Evolutionary conservation across 2,797 vertebrate species (phyloP).

Genomic region (Enteromius afrohamiltoni): DNA sequence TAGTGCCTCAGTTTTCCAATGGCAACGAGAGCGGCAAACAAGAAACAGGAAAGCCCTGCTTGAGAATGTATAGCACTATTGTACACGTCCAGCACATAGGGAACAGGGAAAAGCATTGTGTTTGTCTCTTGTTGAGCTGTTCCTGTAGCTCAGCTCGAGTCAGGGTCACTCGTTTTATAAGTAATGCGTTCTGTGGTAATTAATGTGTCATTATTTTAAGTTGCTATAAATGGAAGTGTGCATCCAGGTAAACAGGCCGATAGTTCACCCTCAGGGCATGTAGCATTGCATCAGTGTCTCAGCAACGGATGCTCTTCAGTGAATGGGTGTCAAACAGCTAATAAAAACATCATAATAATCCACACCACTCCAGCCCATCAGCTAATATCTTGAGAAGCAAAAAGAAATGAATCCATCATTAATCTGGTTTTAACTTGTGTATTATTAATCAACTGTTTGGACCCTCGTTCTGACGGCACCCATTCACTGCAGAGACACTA

Average conservation of each 20-base stretch:
- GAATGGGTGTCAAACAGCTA: not conserved
- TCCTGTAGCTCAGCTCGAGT: not conserved
- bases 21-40: not conserved
- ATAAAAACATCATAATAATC: not conserved
- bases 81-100: not conserved
- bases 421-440: not conserved
- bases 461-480: no score
- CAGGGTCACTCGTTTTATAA: no score
- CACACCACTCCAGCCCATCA: not conserved
- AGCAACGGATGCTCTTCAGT: not conserved
- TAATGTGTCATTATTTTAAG: no score
- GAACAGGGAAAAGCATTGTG: constrained; percentile 19
- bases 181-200: no score
- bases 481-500: not conserved
- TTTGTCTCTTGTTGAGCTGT: not conserved
- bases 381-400: not conserved
- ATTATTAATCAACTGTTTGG: not conserved
- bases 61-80: constrained; percentile 14
- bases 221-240: not conserved
- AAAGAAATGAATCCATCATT: not conserved
- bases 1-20: not conserved
- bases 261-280: not conserved
- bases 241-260: not conserved
- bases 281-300: not conserved
- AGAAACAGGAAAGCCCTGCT: constrained; percentile 44